Percentiles rank a stretch among this genome's conserved stretches.
phyloP scores from a whole-genome alignment of 2,888 invertebrate species.

The Trichogramma dendrolimi region DNA sequence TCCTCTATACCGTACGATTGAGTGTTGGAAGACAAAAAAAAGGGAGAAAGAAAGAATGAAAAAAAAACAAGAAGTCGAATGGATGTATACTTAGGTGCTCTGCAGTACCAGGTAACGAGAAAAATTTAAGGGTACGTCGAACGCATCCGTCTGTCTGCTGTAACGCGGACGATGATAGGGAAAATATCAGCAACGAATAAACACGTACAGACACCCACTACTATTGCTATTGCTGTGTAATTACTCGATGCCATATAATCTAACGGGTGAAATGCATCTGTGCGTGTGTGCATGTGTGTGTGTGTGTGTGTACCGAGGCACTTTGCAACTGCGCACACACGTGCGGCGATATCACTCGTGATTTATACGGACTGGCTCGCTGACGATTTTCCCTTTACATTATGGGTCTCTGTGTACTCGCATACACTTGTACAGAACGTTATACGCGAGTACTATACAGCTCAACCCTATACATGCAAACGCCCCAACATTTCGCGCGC shows the following conservation, averaged over 20 bases:
- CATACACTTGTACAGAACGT: too few relatives aligned
- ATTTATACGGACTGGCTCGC: too few relatives aligned
- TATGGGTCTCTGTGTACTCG: too few relatives aligned
- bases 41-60: constrained; percentile 9
- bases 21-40: constrained; percentile 2
- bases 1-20: constrained; percentile 9
- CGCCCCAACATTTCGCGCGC: too few relatives aligned
- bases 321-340: too few relatives aligned
- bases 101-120: neutral
- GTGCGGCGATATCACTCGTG: too few relatives aligned
- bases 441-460: too few relatives aligned
- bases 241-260: neutral
- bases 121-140: constrained; percentile 26
- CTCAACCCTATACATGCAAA: too few relatives aligned
- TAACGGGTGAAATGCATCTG: neutral
- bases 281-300: neutral
- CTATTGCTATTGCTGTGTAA: neutral
- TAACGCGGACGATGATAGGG: neutral
- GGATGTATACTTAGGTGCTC: neutral
- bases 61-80: neutral
- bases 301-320: too few relatives aligned
- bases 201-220: too few relatives aligned
- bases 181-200: too few relatives aligned
- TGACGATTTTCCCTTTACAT: too few relatives aligned
- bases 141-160: constrained; percentile 20